Base-by-base conservation (phyloP, 1,140 invertebrate genomes). In the Ctenoplectra terminalis region DNA sequence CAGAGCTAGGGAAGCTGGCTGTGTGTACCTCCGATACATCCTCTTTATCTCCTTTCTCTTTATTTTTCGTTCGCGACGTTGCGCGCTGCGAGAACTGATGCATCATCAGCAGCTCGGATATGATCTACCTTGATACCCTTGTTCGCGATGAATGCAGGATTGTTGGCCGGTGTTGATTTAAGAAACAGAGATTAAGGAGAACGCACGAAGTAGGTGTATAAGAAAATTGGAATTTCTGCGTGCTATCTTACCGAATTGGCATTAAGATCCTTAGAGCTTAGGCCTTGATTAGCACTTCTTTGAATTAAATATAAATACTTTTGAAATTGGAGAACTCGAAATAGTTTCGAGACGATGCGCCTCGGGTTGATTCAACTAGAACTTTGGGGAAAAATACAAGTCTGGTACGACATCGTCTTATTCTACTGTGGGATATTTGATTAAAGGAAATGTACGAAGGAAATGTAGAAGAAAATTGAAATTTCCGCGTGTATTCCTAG, bases 31-130 rank as follows among this genome's bases (percentile, higher is more conserved):
- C 61, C 67, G 61, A 81, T 81, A 56, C 78, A 75, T 81, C 71
- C 56, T 75, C 79, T 74, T 80, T 64, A 73, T 80, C 78, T 56
- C 9, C 31, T 17, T 60, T 75, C 61, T 40, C 61, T 52, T 56
- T 81, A 66, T 67, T 64, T 69, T 75, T 72, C 50, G 48, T 56
- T 73, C 67, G 72, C 58, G 69, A 72, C 66, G 71, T 60, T 63
- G 83, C 69, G 40, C 67, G 31, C 48, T 26, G 23, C 6, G 61
- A 37, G 46, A 64, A 58, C 60, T 73, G 84, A 82, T 86, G 83
- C 83, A 82, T 50, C 84, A 64, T 78, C 84, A 82, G 72, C 78
- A 67, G 83, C 83, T 85, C 78, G 63, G 83, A 85, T 86, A 69
- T 77, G 84, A 86, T 72, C 72, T 60, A 40, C 26, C 50, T 63